Conservation (phyloP, 1,140 invertebrate species). For the Caerostris darwini region DNA sequence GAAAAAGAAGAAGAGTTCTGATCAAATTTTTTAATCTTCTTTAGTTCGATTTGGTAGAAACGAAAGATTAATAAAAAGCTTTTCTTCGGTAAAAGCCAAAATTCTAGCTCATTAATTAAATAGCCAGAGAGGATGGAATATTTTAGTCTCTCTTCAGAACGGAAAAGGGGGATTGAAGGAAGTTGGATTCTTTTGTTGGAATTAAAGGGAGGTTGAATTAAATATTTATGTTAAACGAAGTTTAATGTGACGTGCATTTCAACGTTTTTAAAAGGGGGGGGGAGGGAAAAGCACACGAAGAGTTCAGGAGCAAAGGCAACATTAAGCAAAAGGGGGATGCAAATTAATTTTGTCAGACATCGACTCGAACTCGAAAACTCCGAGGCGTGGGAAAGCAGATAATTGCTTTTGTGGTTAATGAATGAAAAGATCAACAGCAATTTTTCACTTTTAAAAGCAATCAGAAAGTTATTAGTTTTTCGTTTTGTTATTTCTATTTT, state of each 20-base stretch:
- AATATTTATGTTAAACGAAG: constrained; percentile 69
- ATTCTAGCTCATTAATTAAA: constrained; percentile 59
- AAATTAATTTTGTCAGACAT: constrained; percentile 45
- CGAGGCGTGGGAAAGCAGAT: not conserved
- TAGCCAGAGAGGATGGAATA: not conserved
- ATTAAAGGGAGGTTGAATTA: constrained; percentile 48
- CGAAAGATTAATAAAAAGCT: not conserved
- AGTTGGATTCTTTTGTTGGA: constrained; percentile 7
- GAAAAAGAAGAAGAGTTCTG: not conserved
- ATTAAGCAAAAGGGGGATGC: constrained; percentile 14
- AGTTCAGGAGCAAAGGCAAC: not conserved
- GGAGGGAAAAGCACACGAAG: not conserved
- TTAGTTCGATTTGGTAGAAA: not conserved
- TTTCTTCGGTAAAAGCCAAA: too few relatives aligned
- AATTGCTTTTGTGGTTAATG: constrained; percentile 79
- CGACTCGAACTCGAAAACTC: constrained; percentile 79
- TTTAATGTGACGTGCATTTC: constrained; percentile 64
- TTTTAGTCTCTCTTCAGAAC: constrained; percentile 13
- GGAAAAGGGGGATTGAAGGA: not conserved
- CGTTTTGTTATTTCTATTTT: too few relatives aligned
- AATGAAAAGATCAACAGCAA: constrained; percentile 76
- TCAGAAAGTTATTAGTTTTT: not conserved
- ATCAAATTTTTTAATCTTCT: too few relatives aligned
- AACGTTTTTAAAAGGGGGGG: not conserved
- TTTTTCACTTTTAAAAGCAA: not conserved